A percentile compares a stretch with the other conserved stretches of the same genome.
Conservation (phyloP, 2,888 invertebrate genomes). For the Pardosa pseudoannulata region DNA sequence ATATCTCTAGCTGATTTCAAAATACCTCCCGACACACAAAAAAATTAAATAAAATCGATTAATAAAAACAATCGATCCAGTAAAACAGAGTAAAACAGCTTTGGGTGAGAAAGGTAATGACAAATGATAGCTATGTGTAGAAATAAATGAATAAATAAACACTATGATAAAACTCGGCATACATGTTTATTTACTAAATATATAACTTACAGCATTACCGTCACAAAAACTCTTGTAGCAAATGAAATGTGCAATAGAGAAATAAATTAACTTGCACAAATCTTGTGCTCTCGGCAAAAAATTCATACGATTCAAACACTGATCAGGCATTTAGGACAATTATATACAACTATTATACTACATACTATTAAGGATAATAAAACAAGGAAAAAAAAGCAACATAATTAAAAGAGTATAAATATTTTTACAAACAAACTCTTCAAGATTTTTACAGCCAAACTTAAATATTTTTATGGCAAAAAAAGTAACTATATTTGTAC, state of each 20-base stretch:
- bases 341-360: conserved; percentile 12
- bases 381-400: not conserved
- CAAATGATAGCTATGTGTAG: too few species aligned
- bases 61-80: too few species aligned
- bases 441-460: conserved; percentile 1
- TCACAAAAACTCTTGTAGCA: not conserved
- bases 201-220: not conserved
- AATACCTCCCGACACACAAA: too few species aligned
- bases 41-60: too few species aligned
- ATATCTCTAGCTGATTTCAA: too few species aligned
- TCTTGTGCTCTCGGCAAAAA: not conserved
- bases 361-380: conserved; percentile 1
- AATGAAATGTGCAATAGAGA: not conserved
- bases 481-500: conserved; percentile 1
- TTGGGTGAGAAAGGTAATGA: too few species aligned
- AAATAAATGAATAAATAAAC: not conserved
- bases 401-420: not conserved
- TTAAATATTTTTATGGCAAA: conserved; percentile 3
- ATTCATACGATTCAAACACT: not conserved
- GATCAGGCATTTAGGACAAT: not conserved
- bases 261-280: conserved; percentile 5
- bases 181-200: conserved; percentile 16
- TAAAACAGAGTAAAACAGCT: too few species aligned
- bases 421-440: not conserved
- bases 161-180: not conserved